Evolutionary conservation across 2,113 vertebrate species (phyloP), one percentile per base, ranked within the genome.

Genomic region (Hiodon tergisus): DNA sequence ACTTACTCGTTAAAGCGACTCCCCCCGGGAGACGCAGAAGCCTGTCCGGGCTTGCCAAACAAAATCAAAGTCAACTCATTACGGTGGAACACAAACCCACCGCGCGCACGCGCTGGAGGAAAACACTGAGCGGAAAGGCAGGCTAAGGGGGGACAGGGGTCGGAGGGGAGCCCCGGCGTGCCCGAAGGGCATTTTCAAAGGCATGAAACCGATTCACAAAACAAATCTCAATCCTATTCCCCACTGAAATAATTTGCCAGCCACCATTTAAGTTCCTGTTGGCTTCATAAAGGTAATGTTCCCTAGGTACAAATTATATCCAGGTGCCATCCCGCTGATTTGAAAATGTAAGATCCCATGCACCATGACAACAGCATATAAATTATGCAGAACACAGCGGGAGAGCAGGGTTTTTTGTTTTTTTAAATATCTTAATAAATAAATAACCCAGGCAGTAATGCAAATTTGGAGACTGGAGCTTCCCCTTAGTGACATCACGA

Each of bases 31-130:
- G 72, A n/a, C 13, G 16, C 61, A 3, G 61, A 16, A 14, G 72
- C 51, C 17, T 63, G 61, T 62, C 4, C n/a, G 68, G 68, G 68
- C 16, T 31, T 70, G 62, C 17, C 62, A 65, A 54, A 65, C 61
- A 55, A 16, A 65, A 74, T n/a, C 6, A 74, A 65, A 67, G 31
- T 65, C 73, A 58, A 31, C 63, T 67, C 63, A 16, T 58, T 67
- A 67, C 63, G 14, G 11, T n/a, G 31, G 59, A 59, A 50, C 59
- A 5, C 58, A 31, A 31, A 31, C 31, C 31, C 31, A 31, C 31
- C 31, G 2, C 47, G 57, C 5, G 47, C 58, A 3, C 13, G 58
- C 58, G 50, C 11, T 57, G 71, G 14, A 67, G 65, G 46, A 48
- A 67, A 67, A 13, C 4, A 10, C 54, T 57, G 54, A 57, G 54